phyloP scores from a whole-genome alignment of 2,113 vertebrate species.

The Motacilla alba region DNA sequence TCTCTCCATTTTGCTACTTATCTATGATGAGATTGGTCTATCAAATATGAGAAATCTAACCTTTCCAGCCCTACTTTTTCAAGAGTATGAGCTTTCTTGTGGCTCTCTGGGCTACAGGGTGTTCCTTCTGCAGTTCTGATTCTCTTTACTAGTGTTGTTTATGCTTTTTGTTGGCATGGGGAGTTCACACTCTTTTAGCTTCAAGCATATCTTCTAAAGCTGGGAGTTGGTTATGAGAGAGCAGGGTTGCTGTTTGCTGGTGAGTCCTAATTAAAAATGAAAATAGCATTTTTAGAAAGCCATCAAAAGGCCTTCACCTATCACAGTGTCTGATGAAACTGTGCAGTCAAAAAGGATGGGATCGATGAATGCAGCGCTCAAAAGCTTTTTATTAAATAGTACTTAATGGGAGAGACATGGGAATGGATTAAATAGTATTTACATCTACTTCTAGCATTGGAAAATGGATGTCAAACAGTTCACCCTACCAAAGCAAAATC shows the following conservation, averaged over 20 bases:
- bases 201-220: neutral
- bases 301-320: neutral
- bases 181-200: neutral
- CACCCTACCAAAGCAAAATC: neutral
- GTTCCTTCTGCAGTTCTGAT: neutral
- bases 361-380: neutral
- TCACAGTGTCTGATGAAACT: neutral
- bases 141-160: neutral
- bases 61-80: neutral
- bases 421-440: neutral
- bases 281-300: neutral
- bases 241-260: constrained; percentile 28
- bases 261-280: constrained; percentile 28
- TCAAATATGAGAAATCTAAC: neutral
- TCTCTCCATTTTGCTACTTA: neutral
- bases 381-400: neutral
- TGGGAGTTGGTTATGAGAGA: neutral
- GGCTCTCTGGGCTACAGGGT: neutral
- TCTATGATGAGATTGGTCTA: neutral
- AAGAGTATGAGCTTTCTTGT: neutral
- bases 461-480: neutral
- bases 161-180: neutral
- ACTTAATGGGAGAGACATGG: neutral
- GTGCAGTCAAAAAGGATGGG: neutral
- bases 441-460: neutral